Evolutionary conservation across 2,888 invertebrate species (phyloP).

Genomic region (Cryptocephalus primarius): DNA sequence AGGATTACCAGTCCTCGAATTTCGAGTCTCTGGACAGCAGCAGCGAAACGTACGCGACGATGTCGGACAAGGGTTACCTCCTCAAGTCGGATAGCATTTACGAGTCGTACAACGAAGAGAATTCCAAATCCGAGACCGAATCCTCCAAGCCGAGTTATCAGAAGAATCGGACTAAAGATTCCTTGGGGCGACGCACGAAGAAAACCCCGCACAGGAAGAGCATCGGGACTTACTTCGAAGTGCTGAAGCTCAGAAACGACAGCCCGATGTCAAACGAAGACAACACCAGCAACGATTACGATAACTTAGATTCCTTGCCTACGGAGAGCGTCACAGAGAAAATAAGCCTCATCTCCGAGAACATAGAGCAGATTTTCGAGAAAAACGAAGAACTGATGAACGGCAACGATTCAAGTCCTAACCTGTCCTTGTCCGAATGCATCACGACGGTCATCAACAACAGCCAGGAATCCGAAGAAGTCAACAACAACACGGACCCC

Average conservation of each 20-base stretch:
- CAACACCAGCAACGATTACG: constrained; percentile 42
- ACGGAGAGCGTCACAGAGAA: constrained; percentile 46
- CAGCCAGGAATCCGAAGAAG: constrained; percentile 1
- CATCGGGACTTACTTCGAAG: constrained; percentile 35
- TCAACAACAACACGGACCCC: background rate
- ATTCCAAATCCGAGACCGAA: constrained; percentile 17
- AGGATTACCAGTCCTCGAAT: constrained; percentile 29
- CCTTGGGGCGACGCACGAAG: constrained; percentile 23
- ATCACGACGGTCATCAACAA: constrained; percentile 26
- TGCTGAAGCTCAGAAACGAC: constrained; percentile 33
- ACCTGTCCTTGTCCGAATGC: constrained; percentile 45
- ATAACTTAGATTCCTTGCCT: constrained; percentile 30
- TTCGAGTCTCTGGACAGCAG: constrained; percentile 35
- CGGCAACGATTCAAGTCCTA: constrained; percentile 40
- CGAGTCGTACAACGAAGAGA: constrained; percentile 12
- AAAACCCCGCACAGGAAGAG: constrained; percentile 30
- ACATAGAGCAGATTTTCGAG: constrained; percentile 45
- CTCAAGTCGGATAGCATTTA: constrained; percentile 20
- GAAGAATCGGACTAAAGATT: constrained; percentile 29
- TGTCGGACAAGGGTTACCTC: constrained; percentile 28
- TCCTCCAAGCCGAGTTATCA: constrained; percentile 20
- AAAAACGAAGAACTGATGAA: constrained; percentile 33
- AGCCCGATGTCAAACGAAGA: constrained; percentile 43
- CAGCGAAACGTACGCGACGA: constrained; percentile 33
- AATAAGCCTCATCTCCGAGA: constrained; percentile 44